A percentile compares a stretch with the other conserved stretches of the same genome.
These are phyloP conservation scores for Lymantria monacha DNA, from an alignment of 2,888 invertebrate genomes.

Conservation along the genomic window DNA sequence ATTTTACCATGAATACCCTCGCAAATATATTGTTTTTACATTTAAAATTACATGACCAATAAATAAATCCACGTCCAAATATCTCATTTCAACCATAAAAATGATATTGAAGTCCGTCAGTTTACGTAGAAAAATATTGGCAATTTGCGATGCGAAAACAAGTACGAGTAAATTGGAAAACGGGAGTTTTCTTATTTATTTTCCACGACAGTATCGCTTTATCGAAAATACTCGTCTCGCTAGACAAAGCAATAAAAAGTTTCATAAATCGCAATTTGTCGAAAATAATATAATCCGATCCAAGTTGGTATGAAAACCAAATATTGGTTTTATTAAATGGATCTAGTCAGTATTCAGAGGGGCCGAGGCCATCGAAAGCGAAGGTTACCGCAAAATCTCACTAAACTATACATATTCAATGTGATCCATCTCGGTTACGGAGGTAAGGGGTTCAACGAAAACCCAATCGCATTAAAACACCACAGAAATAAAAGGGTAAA, in stretches of 20 bases:
- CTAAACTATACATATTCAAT: constrained; percentile 64
- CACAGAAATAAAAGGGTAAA: constrained; percentile 57
- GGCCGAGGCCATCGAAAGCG: constrained; percentile 44
- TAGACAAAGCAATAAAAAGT: constrained; percentile 19
- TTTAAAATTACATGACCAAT: not conserved
- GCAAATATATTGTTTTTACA: not conserved
- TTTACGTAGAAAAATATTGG: not conserved
- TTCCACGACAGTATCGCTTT: constrained; percentile 15
- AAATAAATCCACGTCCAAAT: not conserved
- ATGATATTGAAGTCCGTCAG: not conserved
- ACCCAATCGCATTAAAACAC: constrained; percentile 72
- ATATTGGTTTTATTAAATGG: constrained; percentile 37
- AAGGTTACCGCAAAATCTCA: constrained; percentile 50
- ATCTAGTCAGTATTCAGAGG: constrained; percentile 41
- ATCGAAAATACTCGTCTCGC: constrained; percentile 7
- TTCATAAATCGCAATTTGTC: constrained; percentile 19
- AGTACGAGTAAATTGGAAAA: constrained; percentile 14
- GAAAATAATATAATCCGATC: constrained; percentile 18
- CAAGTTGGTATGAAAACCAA: constrained; percentile 23
- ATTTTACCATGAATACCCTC: constrained; percentile 1
- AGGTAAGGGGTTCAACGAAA: constrained; percentile 52
- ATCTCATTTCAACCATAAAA: not conserved
- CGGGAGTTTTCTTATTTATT: constrained; percentile 14
- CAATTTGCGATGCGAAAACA: constrained; percentile 10
- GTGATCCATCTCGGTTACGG: constrained; percentile 40